Conservation (phyloP, 2,797 vertebrate species). For the Thalassophryne amazonica region DNA sequence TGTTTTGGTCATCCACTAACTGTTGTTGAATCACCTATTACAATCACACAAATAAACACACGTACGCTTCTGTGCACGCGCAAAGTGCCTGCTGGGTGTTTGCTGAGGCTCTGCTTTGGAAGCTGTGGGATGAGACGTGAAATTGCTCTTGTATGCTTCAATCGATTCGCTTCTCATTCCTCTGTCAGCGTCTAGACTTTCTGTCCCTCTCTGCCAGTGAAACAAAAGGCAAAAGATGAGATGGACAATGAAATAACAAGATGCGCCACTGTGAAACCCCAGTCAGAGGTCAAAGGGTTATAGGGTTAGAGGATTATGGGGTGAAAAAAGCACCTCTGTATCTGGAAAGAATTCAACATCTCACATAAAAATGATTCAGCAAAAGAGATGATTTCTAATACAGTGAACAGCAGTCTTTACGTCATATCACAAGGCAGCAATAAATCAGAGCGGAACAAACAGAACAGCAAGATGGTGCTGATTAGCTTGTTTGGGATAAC, state of each 20-base stretch:
- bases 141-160: constrained; percentile 50
- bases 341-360: not conserved
- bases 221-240: constrained; percentile 12
- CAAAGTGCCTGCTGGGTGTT: not conserved
- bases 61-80: not conserved
- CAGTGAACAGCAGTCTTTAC: too few relatives aligned
- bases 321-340: not conserved
- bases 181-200: constrained; percentile 42
- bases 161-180: constrained; percentile 45
- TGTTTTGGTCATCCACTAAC: not conserved
- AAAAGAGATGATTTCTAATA: not conserved
- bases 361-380: not conserved
- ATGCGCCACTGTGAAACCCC: not conserved
- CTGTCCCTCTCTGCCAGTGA: constrained; percentile 14
- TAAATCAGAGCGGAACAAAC: too few relatives aligned
- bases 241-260: not conserved
- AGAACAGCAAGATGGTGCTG: too few relatives aligned
- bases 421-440: too few relatives aligned
- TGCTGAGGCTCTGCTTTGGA: constrained; percentile 22
- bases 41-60: not conserved
- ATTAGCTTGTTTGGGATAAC: too few relatives aligned
- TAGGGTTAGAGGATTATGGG: too few relatives aligned
- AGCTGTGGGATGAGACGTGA: constrained; percentile 31
- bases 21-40: not conserved
- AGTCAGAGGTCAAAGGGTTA: not conserved